These are phyloP conservation scores for Mechanitis messenoides DNA, from an alignment of 2,888 invertebrate genomes.

Conservation along the genomic window DNA sequence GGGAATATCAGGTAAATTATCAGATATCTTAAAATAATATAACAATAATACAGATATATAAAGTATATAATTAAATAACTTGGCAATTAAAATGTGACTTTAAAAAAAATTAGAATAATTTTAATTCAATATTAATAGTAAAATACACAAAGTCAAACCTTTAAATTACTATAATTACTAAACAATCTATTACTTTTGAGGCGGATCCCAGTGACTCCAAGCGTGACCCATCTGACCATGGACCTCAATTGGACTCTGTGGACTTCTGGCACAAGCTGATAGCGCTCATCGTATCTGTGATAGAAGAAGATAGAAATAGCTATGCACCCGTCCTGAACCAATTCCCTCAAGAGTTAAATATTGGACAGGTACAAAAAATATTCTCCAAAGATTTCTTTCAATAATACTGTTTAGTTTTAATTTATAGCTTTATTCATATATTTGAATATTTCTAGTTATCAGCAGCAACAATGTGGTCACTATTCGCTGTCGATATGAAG, in stretches of 20 bases:
- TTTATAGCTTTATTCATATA: neutral
- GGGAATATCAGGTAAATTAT: slow-evolving; percentile 87
- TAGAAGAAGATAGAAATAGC: slow-evolving; percentile 98
- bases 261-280: slow-evolving; percentile 99
- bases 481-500: slow-evolving; percentile 98
- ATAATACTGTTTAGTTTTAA: neutral
- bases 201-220: slow-evolving; percentile 94
- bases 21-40: neutral
- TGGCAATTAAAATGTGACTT: no score
- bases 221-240: slow-evolving; percentile 91
- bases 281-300: slow-evolving; percentile 97
- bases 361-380: slow-evolving; percentile 84
- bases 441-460: slow-evolving; percentile 81
- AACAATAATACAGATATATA: neutral
- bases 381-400: no score
- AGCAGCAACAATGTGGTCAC: slow-evolving; percentile 97
- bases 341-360: slow-evolving; percentile 98
- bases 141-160: neutral
- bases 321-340: slow-evolving; percentile 99
- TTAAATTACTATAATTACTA: neutral
- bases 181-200: slow-evolving; percentile 50
- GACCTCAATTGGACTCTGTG: slow-evolving; percentile 90
- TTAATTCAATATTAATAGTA: neutral
- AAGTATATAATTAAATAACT: no score
- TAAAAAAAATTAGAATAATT: no score